Conservation (phyloP, 2,797 vertebrate species). For the Pangasius sanitwongsei region DNA sequence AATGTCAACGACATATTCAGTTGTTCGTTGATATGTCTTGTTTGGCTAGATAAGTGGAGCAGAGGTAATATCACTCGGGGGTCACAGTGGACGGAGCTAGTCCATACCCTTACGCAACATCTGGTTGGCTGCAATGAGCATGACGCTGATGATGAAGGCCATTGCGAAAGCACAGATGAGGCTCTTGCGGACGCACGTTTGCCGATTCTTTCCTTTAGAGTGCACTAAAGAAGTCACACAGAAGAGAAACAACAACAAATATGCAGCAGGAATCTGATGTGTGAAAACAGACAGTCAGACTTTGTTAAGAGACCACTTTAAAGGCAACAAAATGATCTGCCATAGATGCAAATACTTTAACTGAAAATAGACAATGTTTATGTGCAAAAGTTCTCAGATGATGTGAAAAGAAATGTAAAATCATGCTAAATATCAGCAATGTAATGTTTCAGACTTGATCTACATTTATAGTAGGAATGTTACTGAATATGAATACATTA, state of each 20-base stretch:
- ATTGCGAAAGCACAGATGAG: conserved; percentile 98
- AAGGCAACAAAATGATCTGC: neutral
- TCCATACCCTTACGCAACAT: conserved; percentile 99
- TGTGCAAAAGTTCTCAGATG: neutral
- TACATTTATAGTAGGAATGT: neutral
- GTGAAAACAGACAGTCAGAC: neutral
- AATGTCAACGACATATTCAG: neutral
- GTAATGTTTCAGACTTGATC: neutral
- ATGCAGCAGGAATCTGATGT: neutral
- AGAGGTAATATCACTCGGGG: conserved; percentile 65
- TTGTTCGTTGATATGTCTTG: conserved; percentile 26
- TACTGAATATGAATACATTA: neutral
- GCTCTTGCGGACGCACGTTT: conserved; percentile 96
- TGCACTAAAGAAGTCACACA: conserved; percentile 69
- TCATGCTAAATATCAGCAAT: neutral
- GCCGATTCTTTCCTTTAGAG: conserved; percentile 87
- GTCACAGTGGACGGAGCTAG: conserved; percentile 84
- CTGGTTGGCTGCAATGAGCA: conserved; percentile 99
- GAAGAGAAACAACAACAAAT: conserved; percentile 24
- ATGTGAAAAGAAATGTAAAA: neutral
- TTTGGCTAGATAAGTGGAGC: conserved; percentile 47
- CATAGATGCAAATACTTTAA: neutral
- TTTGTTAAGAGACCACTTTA: neutral
- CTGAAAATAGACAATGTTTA: neutral
- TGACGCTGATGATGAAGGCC: conserved; percentile 99